These are phyloP conservation scores for Micromesistius poutassou DNA, from an alignment of 2,797 vertebrate species.

Conservation along the genomic window DNA sequence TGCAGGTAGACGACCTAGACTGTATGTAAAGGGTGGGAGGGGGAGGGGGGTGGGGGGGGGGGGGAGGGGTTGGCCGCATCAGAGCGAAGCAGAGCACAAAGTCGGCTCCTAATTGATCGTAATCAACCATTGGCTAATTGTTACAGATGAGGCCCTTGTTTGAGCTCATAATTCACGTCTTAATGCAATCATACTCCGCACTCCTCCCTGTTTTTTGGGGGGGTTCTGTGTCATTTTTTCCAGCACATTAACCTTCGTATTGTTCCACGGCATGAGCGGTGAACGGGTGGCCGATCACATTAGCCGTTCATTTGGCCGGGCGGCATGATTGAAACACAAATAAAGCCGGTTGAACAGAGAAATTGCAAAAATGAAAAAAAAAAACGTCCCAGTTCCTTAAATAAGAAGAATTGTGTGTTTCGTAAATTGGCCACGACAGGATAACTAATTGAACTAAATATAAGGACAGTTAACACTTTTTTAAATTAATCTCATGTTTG, in stretches of 20 bases:
- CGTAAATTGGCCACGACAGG: neutral
- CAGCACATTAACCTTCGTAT: conserved; percentile 1
- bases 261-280: neutral
- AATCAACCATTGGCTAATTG: neutral
- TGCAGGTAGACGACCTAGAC: neutral
- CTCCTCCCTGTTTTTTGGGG: neutral
- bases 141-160: conserved; percentile 4
- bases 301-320: neutral
- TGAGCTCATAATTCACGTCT: neutral
- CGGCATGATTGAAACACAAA: neutral
- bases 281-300: neutral
- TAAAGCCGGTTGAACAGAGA: neutral
- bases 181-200: neutral
- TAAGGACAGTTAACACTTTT: neutral
- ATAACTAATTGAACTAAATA: neutral
- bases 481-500: neutral
- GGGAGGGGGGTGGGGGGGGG: too few species aligned
- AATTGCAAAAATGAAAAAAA: neutral
- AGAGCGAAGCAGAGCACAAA: neutral
- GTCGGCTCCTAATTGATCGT: neutral
- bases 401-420: neutral
- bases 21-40: neutral
- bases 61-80: neutral
- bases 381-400: neutral
- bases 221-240: neutral